Conservation (phyloP, 1,140 invertebrate species). For the Paramacrobiotus metropolitanus region DNA sequence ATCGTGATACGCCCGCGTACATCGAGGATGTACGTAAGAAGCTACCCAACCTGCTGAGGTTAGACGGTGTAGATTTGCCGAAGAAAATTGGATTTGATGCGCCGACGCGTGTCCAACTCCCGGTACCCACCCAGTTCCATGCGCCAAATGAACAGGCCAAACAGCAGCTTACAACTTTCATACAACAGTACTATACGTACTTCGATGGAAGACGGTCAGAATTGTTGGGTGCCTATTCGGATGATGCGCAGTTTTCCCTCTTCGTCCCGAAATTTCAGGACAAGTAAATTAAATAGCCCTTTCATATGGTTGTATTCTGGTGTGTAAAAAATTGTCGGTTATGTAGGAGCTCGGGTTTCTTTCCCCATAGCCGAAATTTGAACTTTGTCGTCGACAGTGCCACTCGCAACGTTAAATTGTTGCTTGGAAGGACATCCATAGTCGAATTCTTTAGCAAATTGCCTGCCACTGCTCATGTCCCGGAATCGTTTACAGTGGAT, state of each 20-base stretch:
- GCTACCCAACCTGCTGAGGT: not conserved
- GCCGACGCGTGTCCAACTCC: not conserved
- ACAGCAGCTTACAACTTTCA: not conserved
- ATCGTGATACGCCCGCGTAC: not conserved
- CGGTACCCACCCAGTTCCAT: not conserved
- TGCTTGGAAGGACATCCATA: not conserved
- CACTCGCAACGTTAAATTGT: not conserved
- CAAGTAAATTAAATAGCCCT: no score
- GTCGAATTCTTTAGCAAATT: not conserved
- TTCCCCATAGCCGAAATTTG: not conserved
- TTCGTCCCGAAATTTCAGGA: no score
- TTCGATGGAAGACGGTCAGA: not conserved
- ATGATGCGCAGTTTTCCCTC: not conserved
- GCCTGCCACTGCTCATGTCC: not conserved
- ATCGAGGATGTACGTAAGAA: not conserved
- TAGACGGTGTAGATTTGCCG: not conserved
- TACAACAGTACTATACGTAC: not conserved
- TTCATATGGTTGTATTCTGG: no score
- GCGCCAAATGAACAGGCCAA: not conserved
- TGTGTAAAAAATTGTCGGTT: no score
- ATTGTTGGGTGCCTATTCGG: not conserved
- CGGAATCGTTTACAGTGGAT: not conserved
- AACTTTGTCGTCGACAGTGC: not conserved
- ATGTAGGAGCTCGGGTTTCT: no score
- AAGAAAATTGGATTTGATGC: constrained; percentile 3